phyloP scores from a whole-genome alignment of 2,797 vertebrate species.

The Lepidocolaptes lacrymiger region DNA sequence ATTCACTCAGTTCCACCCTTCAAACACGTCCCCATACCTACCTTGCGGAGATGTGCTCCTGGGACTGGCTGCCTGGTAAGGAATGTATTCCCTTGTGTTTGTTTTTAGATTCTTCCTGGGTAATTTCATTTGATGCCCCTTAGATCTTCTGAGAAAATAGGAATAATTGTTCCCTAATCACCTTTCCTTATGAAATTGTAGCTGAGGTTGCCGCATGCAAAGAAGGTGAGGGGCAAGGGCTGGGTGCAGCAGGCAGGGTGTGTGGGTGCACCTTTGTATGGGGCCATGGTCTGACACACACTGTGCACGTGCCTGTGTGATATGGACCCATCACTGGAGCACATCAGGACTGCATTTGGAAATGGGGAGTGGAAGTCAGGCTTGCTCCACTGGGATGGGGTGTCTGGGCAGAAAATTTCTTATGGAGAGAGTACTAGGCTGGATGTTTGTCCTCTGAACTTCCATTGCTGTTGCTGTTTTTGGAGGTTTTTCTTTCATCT shows the following conservation, averaged over 20 bases:
- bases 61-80: background rate
- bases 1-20: background rate
- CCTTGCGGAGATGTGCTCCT: background rate
- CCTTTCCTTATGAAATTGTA: background rate
- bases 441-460: background rate
- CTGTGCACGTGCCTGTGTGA: rapidly evolving
- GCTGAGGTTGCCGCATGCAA: background rate
- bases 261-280: background rate
- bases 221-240: background rate
- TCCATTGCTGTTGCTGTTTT: background rate
- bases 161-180: conserved; percentile 33
- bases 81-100: background rate
- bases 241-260: background rate
- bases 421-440: background rate
- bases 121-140: conserved; percentile 19
- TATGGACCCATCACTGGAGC: rapidly evolving
- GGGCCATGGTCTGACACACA: background rate
- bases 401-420: background rate
- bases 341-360: rapidly evolving
- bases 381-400: background rate
- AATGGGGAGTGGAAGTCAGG: background rate
- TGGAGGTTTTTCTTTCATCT: background rate
- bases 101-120: conserved; percentile 1
- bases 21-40: background rate
- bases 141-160: conserved; percentile 45